Evolutionary conservation across 2,113 vertebrate genomes (phyloP).

Genomic region (Thalassarche chlororhynchos): DNA sequence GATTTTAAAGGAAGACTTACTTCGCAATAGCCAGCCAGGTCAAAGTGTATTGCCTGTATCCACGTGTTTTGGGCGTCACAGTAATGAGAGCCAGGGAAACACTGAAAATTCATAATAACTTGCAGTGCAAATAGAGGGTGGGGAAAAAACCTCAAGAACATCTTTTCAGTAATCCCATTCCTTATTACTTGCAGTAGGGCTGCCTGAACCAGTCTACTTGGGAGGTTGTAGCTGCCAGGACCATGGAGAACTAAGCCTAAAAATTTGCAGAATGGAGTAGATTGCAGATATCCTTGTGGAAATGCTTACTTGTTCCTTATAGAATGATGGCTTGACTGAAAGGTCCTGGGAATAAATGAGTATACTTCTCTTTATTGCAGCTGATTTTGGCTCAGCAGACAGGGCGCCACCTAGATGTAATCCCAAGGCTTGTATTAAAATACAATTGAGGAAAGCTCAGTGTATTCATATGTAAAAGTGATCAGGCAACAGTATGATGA

Average conservation of each 20-base stretch:
- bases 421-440: not conserved
- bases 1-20: not conserved
- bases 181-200: not conserved
- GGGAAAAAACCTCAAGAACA: not conserved
- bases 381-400: not conserved
- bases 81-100: not conserved
- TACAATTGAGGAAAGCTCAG: not conserved
- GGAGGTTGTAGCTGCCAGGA: not conserved
- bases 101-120: not conserved
- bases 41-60: not conserved
- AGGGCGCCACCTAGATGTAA: not conserved
- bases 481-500: not conserved
- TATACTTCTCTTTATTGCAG: not conserved
- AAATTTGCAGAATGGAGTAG: not conserved
- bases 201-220: not conserved
- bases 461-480: not conserved
- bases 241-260: not conserved
- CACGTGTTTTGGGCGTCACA: not conserved
- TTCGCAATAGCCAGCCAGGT: not conserved
- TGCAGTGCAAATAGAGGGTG: not conserved
- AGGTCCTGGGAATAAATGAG: not conserved
- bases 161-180: not conserved
- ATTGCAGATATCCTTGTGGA: not conserved
- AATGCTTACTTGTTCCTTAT: not conserved
- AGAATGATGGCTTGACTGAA: not conserved